phyloP scores from a whole-genome alignment of 2,888 invertebrate species.

The Nomada goodeniana region DNA sequence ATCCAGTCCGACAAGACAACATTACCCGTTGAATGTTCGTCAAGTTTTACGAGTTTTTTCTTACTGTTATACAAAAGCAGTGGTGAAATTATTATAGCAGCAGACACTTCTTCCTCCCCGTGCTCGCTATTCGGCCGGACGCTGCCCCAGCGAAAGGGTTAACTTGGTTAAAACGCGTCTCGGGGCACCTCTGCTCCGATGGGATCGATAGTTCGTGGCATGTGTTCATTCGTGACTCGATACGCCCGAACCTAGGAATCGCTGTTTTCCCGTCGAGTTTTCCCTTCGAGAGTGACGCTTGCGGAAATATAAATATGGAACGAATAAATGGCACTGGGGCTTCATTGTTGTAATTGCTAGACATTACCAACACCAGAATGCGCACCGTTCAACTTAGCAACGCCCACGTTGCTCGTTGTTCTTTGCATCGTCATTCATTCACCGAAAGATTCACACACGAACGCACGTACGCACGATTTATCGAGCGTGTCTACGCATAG shows the following conservation, averaged over 20 bases:
- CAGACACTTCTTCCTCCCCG: too few relatives aligned
- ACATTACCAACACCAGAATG: too few relatives aligned
- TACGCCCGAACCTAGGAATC: constrained; percentile 6
- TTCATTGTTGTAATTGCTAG: too few relatives aligned
- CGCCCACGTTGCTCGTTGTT: constrained; percentile 21
- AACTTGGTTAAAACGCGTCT: constrained; percentile 53
- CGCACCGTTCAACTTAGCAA: not conserved
- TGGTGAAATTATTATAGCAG: too few relatives aligned
- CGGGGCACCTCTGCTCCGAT: constrained; percentile 22
- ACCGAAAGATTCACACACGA: constrained; percentile 27
- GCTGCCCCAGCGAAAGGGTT: not conserved
- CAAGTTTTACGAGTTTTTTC: too few relatives aligned
- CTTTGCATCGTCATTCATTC: constrained; percentile 35
- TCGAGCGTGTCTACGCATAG: constrained; percentile 45
- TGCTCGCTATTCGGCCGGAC: too few relatives aligned
- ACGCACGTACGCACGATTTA: constrained; percentile 34
- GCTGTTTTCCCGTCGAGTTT: constrained; percentile 3
- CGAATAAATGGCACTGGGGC: too few relatives aligned
- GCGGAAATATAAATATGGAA: too few relatives aligned
- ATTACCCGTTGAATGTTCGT: too few relatives aligned
- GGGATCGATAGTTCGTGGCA: constrained; percentile 36
- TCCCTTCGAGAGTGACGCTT: too few relatives aligned
- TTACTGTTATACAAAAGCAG: too few relatives aligned
- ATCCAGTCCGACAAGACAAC: too few relatives aligned
- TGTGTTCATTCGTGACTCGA: constrained; percentile 55